phyloP scores from a whole-genome alignment of 2,113 vertebrate genomes.

The Elephas maximus region DNA sequence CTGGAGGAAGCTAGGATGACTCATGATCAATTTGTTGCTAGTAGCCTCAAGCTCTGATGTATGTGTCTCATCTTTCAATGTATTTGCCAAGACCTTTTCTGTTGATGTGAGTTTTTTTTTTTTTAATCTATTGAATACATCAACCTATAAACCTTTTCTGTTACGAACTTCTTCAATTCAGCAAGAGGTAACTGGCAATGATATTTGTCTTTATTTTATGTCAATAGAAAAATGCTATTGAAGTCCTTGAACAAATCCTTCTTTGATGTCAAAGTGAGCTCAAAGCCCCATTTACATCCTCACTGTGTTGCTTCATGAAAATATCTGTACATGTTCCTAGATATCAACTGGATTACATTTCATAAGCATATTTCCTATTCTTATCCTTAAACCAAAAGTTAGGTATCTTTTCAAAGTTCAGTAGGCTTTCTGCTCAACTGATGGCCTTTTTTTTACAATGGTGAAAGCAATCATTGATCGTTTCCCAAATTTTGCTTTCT shows the following conservation, averaged over 20 bases:
- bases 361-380: slow-evolving; percentile 15
- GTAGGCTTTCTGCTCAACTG: neutral
- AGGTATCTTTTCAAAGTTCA: slow-evolving; percentile 7
- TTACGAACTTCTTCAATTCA: slow-evolving; percentile 42
- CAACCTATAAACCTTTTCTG: slow-evolving; percentile 33
- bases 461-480: neutral
- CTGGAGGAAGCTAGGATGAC: neutral
- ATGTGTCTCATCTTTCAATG: neutral
- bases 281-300: neutral
- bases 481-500: slow-evolving; percentile 26
- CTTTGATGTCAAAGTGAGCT: neutral
- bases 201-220: slow-evolving; percentile 15
- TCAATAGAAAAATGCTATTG: slow-evolving; percentile 38
- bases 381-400: slow-evolving; percentile 29
- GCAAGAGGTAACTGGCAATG: neutral
- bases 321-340: slow-evolving; percentile 40
- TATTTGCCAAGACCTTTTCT: slow-evolving; percentile 32
- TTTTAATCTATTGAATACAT: neutral
- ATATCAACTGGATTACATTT: slow-evolving; percentile 16
- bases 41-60: neutral
- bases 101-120: neutral
- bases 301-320: slow-evolving; percentile 12
- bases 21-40: neutral
- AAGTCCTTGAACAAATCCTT: slow-evolving; percentile 27
- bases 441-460: neutral